These are phyloP conservation scores for Cirrhinus molitorella DNA, from an alignment of 2,797 vertebrate genomes.

Conservation along the genomic window DNA sequence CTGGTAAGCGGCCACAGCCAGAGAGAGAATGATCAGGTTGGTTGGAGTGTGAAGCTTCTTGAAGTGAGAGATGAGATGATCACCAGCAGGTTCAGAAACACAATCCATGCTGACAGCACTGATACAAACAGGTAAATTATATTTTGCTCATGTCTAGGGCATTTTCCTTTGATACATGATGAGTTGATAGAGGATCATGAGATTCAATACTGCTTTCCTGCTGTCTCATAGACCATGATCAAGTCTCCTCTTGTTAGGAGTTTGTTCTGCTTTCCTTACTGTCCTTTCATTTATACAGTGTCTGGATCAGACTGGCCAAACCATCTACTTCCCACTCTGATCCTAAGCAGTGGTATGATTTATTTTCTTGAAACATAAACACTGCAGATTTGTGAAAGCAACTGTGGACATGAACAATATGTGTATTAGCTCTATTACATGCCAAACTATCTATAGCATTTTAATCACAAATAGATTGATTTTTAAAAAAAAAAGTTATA, in stretches of 20 bases:
- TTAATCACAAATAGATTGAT: too few species aligned
- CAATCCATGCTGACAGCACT: constrained; percentile 2
- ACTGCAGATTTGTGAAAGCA: too few species aligned
- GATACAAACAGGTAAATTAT: background rate
- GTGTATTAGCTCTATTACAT: too few species aligned
- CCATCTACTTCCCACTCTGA: too few species aligned
- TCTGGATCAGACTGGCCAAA: too few species aligned
- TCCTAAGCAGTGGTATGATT: too few species aligned
- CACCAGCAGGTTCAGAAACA: background rate
- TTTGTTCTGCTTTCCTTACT: background rate
- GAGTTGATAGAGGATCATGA: constrained; percentile 11
- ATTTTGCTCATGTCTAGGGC: background rate
- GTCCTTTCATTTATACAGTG: too few species aligned
- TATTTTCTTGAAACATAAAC: too few species aligned
- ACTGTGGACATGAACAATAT: too few species aligned
- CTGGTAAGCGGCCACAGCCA: constrained; percentile 20
- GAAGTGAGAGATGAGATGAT: constrained; percentile 40
- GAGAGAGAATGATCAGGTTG: constrained; percentile 27
- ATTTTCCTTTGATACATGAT: constrained; percentile 7
- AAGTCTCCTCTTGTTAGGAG: background rate
- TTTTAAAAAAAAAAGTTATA: too few species aligned
- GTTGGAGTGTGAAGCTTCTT: constrained; percentile 36
- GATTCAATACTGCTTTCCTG: too few species aligned
- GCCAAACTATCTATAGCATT: too few species aligned
- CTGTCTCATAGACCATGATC: background rate